A percentile compares a stretch with the other conserved stretches of the same genome.
Evolutionary conservation across 1,140 invertebrate genomes (phyloP).

Genomic region (Heterodera schachtii): DNA sequence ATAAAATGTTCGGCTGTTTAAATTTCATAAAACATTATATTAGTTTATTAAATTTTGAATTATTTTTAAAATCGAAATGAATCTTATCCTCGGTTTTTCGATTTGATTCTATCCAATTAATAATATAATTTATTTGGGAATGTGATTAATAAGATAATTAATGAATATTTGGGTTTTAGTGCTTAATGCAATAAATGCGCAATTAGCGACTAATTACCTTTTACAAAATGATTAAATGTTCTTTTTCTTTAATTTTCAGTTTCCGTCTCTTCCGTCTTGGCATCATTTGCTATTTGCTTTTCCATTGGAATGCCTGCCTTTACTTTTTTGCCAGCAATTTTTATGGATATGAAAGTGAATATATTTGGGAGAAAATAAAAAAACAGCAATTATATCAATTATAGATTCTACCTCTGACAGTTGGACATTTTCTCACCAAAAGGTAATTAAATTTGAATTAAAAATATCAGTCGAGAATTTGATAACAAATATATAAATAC

Average conservation of each 20-base stretch:
- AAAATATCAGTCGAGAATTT: too few relatives aligned
- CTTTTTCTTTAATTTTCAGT: conserved; percentile 64
- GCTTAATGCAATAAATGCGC: too few relatives aligned
- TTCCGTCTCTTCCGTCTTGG: conserved; percentile 69
- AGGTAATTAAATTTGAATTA: conserved; percentile 16
- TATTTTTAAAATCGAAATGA: neutral
- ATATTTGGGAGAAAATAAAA: neutral
- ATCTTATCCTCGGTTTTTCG: too few relatives aligned
- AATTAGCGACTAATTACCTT: neutral
- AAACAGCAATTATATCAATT: neutral
- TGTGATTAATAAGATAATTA: too few relatives aligned
- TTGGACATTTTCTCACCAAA: conserved; percentile 49
- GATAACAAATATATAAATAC: too few relatives aligned
- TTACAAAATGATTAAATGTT: neutral
- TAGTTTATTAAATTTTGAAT: neutral
- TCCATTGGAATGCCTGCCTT: conserved; percentile 93
- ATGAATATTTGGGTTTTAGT: too few relatives aligned
- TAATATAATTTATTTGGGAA: too few relatives aligned
- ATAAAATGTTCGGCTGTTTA: too few relatives aligned
- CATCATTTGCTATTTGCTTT: conserved; percentile 83
- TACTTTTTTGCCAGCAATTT: conserved; percentile 86
- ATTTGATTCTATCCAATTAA: too few relatives aligned
- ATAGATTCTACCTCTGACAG: conserved; percentile 42
- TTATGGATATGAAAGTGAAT: conserved; percentile 43
- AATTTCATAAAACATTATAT: too few relatives aligned